A percentile compares a stretch with the other conserved stretches of the same genome.
Evolutionary conservation across 2,888 invertebrate genomes (phyloP).

Genomic region (Lochmaea capreae): DNA sequence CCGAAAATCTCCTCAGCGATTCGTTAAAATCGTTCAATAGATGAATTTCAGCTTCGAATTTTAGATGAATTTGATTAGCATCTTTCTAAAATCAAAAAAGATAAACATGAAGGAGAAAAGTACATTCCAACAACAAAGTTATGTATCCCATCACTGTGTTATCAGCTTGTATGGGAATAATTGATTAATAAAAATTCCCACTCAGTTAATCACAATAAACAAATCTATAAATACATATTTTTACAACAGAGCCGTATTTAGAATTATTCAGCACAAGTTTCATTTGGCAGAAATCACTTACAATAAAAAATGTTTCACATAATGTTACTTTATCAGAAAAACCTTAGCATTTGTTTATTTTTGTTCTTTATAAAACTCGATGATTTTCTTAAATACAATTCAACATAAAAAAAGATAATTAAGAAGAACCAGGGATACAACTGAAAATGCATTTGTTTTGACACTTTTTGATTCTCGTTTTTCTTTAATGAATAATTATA

Average conservation of each 20-base stretch:
- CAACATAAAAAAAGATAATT: no score
- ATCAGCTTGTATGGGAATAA: constrained; percentile 13
- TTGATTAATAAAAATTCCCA: constrained; percentile 13
- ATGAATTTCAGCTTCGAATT: constrained; percentile 72
- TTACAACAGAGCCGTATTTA: constrained; percentile 9
- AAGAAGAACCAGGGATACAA: no score
- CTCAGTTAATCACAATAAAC: not conserved
- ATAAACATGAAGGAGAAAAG: not conserved
- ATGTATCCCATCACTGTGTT: not conserved
- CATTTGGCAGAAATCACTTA: no score
- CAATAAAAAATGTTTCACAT: no score
- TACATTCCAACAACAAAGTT: not conserved
- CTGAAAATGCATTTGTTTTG: no score
- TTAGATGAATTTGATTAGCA: constrained; percentile 69
- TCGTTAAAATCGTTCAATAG: constrained; percentile 72
- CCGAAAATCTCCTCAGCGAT: constrained; percentile 69
- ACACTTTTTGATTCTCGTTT: no score
- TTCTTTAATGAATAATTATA: no score
- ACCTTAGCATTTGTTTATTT: no score
- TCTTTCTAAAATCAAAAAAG: constrained; percentile 51
- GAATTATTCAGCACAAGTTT: no score
- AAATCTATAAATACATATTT: not conserved
- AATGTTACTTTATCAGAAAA: no score
- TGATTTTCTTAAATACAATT: no score
- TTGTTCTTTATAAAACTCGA: no score